Percentiles rank a stretch among this genome's conserved stretches.
Evolutionary conservation across 2,113 vertebrate genomes (phyloP).

Genomic region (Echinops telfairi): DNA sequence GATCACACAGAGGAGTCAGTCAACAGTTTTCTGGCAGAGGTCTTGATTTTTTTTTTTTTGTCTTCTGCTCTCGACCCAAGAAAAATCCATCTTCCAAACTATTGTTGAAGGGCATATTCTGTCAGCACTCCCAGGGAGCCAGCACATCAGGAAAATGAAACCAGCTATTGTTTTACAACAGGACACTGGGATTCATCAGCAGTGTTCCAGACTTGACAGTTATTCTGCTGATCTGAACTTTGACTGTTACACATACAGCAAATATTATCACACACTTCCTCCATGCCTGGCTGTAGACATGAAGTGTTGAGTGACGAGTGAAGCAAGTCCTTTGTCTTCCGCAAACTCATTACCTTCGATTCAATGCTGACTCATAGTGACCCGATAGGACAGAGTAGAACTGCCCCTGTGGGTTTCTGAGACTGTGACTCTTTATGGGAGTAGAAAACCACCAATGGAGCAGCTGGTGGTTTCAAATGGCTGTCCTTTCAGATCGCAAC

Average conservation of each 20-base stretch:
- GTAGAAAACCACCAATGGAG: neutral
- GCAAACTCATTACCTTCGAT: no score
- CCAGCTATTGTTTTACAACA: neutral
- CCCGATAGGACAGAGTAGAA: no score
- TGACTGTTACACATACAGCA: neutral
- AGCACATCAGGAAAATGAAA: neutral
- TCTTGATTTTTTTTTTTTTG: neutral
- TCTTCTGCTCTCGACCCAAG: neutral
- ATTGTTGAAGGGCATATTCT: neutral
- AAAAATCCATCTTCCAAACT: constrained; percentile 29
- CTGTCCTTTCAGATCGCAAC: no score
- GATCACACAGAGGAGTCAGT: neutral
- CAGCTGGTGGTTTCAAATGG: no score
- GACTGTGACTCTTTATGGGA: neutral
- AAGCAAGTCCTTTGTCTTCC: neutral
- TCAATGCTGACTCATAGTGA: no score
- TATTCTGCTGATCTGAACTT: neutral
- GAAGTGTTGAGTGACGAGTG: neutral
- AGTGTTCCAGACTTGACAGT: neutral
- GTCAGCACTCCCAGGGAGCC: neutral
- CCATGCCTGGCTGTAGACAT: neutral
- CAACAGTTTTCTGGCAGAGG: constrained; percentile 9
- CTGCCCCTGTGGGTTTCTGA: no score
- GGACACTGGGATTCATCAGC: neutral
- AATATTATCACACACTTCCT: neutral